Percentiles rank a stretch among this genome's conserved stretches.
These are phyloP conservation scores for Pelobates fuscus DNA, from an alignment of 2,113 vertebrate species.

Conservation along the genomic window DNA sequence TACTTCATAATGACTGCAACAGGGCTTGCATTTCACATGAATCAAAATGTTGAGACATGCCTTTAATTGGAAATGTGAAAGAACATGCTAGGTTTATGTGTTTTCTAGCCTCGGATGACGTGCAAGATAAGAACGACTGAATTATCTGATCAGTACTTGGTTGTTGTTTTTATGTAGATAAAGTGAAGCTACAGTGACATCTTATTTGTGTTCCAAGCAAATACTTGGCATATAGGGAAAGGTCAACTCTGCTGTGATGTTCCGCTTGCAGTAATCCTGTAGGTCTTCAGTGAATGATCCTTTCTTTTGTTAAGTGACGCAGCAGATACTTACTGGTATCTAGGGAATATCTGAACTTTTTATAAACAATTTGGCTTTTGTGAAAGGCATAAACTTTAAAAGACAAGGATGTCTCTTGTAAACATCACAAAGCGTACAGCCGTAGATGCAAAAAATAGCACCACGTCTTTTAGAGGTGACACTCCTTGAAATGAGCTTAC, in stretches of 20 bases:
- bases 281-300: background rate
- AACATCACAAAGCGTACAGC: background rate
- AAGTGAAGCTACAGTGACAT: background rate
- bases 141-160: conserved; percentile 14
- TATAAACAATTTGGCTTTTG: background rate
- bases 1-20: too few species aligned
- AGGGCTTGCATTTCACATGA: too few species aligned
- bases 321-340: conserved; percentile 7
- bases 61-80: conserved; percentile 12
- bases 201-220: conserved; percentile 13
- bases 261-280: background rate
- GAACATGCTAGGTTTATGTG: conserved; percentile 7
- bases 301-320: conserved; percentile 1
- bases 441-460: background rate
- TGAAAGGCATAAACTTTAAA: conserved; percentile 8
- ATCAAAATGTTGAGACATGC: background rate
- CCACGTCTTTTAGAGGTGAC: background rate
- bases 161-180: too few species aligned
- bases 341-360: conserved; percentile 23
- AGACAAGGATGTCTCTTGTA: background rate
- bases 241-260: conserved; percentile 36
- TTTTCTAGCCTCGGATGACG: background rate
- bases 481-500: too few species aligned
- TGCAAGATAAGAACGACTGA: conserved; percentile 11
- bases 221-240: conserved; percentile 34